Conservation (phyloP, 2,113 vertebrate genomes). For the Emydura subglobosa region DNA sequence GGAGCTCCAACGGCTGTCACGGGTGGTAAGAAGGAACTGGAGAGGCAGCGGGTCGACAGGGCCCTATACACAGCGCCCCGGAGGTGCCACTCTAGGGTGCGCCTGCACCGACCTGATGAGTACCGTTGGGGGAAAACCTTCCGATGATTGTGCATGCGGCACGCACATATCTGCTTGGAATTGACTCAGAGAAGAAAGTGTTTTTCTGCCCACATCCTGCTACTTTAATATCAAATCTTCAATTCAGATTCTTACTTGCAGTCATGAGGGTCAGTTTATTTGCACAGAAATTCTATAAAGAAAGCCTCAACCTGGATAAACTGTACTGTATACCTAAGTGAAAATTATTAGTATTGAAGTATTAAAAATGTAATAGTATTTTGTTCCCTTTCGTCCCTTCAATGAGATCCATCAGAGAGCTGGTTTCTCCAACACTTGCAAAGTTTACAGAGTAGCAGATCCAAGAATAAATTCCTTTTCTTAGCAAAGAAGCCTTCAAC, state of each 20-base stretch:
- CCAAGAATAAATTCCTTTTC: not conserved
- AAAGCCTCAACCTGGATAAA: not conserved
- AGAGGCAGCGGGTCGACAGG: too few relatives aligned
- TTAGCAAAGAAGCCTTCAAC: not conserved
- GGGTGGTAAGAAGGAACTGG: too few relatives aligned
- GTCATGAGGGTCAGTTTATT: not conserved
- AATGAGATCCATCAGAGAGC: not conserved
- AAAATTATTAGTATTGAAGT: not conserved
- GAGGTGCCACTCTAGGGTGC: too few relatives aligned
- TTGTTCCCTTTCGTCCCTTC: not conserved
- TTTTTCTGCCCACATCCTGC: not conserved
- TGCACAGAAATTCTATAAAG: not conserved
- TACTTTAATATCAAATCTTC: not conserved
- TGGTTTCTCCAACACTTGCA: not conserved
- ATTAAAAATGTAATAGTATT: not conserved
- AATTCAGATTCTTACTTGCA: not conserved
- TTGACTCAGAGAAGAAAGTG: not conserved
- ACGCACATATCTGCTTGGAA: too few relatives aligned
- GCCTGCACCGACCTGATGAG: too few relatives aligned
- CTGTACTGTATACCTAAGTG: not conserved
- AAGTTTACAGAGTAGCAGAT: not conserved
- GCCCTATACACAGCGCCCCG: too few relatives aligned
- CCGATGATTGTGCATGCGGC: too few relatives aligned
- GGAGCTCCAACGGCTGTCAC: too few relatives aligned
- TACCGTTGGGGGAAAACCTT: too few relatives aligned